Evolutionary conservation across 1,140 invertebrate genomes (phyloP).

Genomic region (Drosophila sproati): DNA sequence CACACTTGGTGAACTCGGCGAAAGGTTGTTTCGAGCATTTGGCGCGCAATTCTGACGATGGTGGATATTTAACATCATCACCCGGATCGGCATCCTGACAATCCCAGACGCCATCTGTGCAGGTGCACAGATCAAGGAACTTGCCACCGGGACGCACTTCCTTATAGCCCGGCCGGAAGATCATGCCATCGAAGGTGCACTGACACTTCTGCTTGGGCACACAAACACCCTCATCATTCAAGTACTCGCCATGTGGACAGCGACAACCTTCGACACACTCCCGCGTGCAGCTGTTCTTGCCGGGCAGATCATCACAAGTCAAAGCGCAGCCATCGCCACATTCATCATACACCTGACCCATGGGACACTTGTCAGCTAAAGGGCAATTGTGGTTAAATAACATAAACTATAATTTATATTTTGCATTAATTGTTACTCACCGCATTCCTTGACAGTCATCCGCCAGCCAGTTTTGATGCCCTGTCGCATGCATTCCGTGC

Average conservation of each 20-base stretch:
- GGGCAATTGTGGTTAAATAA: background rate
- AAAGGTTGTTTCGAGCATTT: slow-evolving; percentile 87
- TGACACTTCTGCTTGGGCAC: slow-evolving; percentile 91
- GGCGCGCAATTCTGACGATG: slow-evolving; percentile 86
- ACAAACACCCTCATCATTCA: slow-evolving; percentile 90
- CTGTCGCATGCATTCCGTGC: slow-evolving; percentile 90
- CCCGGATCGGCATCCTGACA: slow-evolving; percentile 88
- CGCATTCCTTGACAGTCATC: slow-evolving; percentile 90
- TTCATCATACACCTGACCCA: slow-evolving; percentile 91
- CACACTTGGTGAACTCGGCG: slow-evolving; percentile 91
- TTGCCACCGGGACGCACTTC: slow-evolving; percentile 89
- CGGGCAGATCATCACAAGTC: slow-evolving; percentile 88
- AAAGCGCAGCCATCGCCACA: slow-evolving; percentile 91
- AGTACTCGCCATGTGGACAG: slow-evolving; percentile 91
- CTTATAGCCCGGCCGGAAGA: slow-evolving; percentile 90
- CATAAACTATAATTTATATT: too few relatives aligned
- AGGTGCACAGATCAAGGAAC: slow-evolving; percentile 90
- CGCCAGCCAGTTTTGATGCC: slow-evolving; percentile 92
- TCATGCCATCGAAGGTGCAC: slow-evolving; percentile 90
- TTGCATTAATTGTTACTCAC: slow-evolving; percentile 57
- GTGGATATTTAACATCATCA: slow-evolving; percentile 88
- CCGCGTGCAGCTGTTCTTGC: slow-evolving; percentile 62
- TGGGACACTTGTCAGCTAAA: slow-evolving; percentile 88
- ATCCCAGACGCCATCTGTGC: slow-evolving; percentile 90
- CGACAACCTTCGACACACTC: slow-evolving; percentile 94